Conservation (phyloP, 1,140 invertebrate species). For the Episyrphus balteatus region DNA sequence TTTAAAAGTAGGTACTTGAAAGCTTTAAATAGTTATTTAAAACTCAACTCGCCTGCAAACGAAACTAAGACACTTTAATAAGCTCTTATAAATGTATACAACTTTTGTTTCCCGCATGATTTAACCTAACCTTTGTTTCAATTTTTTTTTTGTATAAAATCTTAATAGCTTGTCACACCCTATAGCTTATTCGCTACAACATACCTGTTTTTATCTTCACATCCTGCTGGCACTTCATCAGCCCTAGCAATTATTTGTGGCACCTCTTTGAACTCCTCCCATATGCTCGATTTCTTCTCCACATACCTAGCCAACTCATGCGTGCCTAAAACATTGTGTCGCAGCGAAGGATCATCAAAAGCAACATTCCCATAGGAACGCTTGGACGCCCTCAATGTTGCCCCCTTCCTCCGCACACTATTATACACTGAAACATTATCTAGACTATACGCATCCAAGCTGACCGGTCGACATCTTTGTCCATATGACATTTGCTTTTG, state of each 20-base stretch:
- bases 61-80: too few relatives aligned
- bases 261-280: slow-evolving; percentile 66
- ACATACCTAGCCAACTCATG: slow-evolving; percentile 58
- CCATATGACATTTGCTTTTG: slow-evolving; percentile 59
- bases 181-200: slow-evolving; percentile 1
- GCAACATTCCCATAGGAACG: slow-evolving; percentile 81
- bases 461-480: slow-evolving; percentile 75
- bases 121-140: too few relatives aligned
- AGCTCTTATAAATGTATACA: too few relatives aligned
- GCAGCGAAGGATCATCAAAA: slow-evolving; percentile 68
- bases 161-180: too few relatives aligned
- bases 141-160: too few relatives aligned
- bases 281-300: slow-evolving; percentile 56
- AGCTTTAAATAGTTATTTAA: too few relatives aligned
- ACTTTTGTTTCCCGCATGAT: too few relatives aligned
- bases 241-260: slow-evolving; percentile 62
- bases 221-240: slow-evolving; percentile 73
- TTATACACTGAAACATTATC: slow-evolving; percentile 79
- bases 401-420: slow-evolving; percentile 59
- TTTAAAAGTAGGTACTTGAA: too few relatives aligned
- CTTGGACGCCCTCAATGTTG: slow-evolving; percentile 61
- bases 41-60: too few relatives aligned
- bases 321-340: slow-evolving; percentile 25
- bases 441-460: slow-evolving; percentile 76
- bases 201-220: slow-evolving; percentile 71